These are phyloP conservation scores for Aramus guarauna DNA, from an alignment of 2,113 vertebrate genomes.

Conservation along the genomic window DNA sequence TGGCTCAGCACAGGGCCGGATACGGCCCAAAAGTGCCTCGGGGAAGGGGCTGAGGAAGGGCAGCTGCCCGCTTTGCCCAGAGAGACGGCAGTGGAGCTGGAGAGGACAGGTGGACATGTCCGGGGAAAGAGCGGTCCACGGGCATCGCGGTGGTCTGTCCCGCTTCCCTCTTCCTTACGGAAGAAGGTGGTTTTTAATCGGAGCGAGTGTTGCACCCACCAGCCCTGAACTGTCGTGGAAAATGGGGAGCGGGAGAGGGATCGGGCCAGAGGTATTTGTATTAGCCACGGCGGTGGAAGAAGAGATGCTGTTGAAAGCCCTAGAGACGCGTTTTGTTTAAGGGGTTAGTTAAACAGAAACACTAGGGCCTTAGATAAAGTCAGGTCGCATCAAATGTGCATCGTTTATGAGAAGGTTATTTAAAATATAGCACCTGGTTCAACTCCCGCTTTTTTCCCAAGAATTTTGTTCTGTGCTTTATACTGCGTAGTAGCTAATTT, in stretches of 20 bases:
- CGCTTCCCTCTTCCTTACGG: rapidly evolving
- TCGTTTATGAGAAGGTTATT: background rate
- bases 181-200: background rate
- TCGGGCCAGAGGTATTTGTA: background rate
- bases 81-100: rapidly evolving
- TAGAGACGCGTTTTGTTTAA: background rate
- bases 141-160: background rate
- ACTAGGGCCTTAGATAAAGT: background rate
- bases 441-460: background rate
- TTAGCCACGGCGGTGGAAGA: background rate
- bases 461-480: background rate
- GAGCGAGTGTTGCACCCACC: rapidly evolving
- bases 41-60: background rate
- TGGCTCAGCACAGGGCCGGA: background rate
- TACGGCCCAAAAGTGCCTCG: rapidly evolving
- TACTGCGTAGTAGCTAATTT: background rate
- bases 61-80: background rate
- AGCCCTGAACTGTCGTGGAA: background rate
- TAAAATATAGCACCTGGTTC: background rate
- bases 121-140: background rate
- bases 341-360: background rate
- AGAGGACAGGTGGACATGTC: background rate
- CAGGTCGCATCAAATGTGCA: background rate
- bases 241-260: background rate
- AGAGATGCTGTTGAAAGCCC: background rate